Conservation (phyloP, 2,797 vertebrate genomes). For the Xenentodon cancila region DNA sequence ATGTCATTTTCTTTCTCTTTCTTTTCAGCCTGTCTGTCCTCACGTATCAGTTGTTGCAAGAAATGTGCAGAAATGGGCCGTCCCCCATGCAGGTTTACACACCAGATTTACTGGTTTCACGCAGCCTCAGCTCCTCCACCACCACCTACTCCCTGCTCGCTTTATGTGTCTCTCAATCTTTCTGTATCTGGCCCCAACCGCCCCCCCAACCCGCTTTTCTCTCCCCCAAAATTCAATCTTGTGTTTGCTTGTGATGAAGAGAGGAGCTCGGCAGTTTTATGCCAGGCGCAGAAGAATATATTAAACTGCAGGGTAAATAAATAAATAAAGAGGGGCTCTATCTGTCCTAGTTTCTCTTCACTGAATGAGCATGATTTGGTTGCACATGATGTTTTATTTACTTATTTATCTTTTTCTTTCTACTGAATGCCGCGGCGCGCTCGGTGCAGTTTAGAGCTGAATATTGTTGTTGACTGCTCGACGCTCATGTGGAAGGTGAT, state of each 20-base stretch:
- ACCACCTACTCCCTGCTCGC: conserved; percentile 47
- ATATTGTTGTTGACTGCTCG: conserved; percentile 57
- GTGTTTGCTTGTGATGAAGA: conserved; percentile 69
- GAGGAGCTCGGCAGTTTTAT: conserved; percentile 64
- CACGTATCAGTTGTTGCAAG: conserved; percentile 33
- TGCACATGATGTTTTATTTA: conserved; percentile 53
- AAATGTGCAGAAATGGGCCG: conserved; percentile 56
- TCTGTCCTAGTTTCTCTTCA: conserved; percentile 73
- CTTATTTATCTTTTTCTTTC: conserved; percentile 35
- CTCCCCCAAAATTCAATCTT: conserved; percentile 75
- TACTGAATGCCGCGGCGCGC: conserved; percentile 28
- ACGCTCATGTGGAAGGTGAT: conserved; percentile 32
- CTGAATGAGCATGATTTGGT: conserved; percentile 71
- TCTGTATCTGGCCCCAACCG: conserved; percentile 46
- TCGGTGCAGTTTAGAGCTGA: conserved; percentile 38
- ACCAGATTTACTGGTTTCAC: conserved; percentile 64
- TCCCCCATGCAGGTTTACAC: conserved; percentile 51
- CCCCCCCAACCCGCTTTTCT: conserved; percentile 30
- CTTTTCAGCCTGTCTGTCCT: conserved; percentile 23
- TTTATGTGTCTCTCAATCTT: conserved; percentile 49
- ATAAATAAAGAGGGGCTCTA: conserved; percentile 54
- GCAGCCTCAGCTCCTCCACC: conserved; percentile 1
- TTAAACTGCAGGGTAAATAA: conserved; percentile 65
- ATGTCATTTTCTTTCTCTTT: conserved; percentile 32
- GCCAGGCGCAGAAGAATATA: conserved; percentile 67